These are phyloP conservation scores for Candidula unifasciata DNA, from an alignment of 2,888 invertebrate genomes.

Conservation along the genomic window DNA sequence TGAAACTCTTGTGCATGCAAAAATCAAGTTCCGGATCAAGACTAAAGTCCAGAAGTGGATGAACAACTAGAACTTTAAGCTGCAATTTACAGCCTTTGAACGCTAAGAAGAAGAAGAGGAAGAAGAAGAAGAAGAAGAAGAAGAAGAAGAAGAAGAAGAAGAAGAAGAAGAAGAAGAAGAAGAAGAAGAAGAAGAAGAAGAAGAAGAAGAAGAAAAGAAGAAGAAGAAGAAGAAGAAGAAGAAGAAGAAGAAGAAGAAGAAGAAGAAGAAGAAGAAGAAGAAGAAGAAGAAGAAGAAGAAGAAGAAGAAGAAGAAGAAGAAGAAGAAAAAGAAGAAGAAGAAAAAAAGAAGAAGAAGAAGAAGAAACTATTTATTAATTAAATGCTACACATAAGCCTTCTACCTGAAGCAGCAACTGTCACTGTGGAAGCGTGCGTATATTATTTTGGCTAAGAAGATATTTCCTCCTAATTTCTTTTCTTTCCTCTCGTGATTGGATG, in stretches of 20 bases:
- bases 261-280: neutral
- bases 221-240: neutral
- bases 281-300: conserved; percentile 3
- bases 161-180: neutral
- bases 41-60: too few species aligned
- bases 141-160: neutral
- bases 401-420: too few species aligned
- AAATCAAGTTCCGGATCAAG: too few species aligned
- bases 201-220: neutral
- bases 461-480: too few species aligned
- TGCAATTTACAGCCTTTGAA: too few species aligned
- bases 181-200: neutral
- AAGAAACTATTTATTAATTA: neutral
- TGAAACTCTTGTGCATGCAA: too few species aligned
- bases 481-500: too few species aligned
- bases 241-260: neutral
- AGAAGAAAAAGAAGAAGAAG: conserved; percentile 3
- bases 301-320: neutral
- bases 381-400: too few species aligned
- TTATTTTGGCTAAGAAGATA: too few species aligned
- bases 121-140: neutral
- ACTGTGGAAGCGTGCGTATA: too few species aligned
- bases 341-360: conserved; percentile 30
- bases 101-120: neutral
- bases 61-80: too few species aligned